Percentiles rank a stretch among this genome's conserved stretches.
Evolutionary conservation across 2,888 invertebrate genomes (phyloP).

Genomic region (Auanema sp.): DNA sequence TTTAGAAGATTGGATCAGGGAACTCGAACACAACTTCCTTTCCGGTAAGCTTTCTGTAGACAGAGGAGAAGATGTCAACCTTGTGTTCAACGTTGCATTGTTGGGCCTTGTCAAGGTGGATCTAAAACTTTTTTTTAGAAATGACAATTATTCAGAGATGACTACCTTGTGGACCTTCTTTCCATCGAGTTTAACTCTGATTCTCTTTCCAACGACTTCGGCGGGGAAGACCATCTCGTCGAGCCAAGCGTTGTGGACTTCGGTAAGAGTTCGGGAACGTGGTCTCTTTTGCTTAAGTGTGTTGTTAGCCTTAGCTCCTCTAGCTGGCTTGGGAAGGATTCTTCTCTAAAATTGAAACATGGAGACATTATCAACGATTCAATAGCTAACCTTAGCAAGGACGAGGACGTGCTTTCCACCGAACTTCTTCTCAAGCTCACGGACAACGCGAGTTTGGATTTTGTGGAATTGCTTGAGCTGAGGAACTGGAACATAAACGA

Average conservation of each 20-base stretch:
- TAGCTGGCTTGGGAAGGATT: constrained; percentile 96
- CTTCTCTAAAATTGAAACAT: constrained; percentile 75
- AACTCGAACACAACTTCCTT: constrained; percentile 99
- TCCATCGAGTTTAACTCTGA: constrained; percentile 92
- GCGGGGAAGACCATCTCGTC: constrained; percentile 98
- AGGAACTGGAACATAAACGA: constrained; percentile 98
- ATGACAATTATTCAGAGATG: not conserved
- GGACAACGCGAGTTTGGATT: constrained; percentile 90
- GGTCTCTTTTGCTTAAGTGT: constrained; percentile 77
- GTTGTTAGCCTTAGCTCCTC: constrained; percentile 71
- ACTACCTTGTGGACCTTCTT: constrained; percentile 83
- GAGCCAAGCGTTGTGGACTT: constrained; percentile 93
- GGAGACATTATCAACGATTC: constrained; percentile 7
- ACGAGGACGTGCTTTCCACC: constrained; percentile 98
- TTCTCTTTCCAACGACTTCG: constrained; percentile 97
- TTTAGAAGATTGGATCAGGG: constrained; percentile 79
- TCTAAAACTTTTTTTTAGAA: constrained; percentile 27
- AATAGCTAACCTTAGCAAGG: constrained; percentile 73
- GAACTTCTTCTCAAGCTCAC: constrained; percentile 98
- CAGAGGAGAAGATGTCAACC: constrained; percentile 90
- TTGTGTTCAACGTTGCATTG: constrained; percentile 99
- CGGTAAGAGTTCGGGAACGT: constrained; percentile 82
- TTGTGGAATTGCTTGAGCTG: constrained; percentile 96
- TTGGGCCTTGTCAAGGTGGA: constrained; percentile 86
- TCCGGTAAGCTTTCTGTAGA: constrained; percentile 98